These are phyloP conservation scores for Onchidella celtica DNA, from an alignment of 2,888 invertebrate genomes.

Conservation along the genomic window DNA sequence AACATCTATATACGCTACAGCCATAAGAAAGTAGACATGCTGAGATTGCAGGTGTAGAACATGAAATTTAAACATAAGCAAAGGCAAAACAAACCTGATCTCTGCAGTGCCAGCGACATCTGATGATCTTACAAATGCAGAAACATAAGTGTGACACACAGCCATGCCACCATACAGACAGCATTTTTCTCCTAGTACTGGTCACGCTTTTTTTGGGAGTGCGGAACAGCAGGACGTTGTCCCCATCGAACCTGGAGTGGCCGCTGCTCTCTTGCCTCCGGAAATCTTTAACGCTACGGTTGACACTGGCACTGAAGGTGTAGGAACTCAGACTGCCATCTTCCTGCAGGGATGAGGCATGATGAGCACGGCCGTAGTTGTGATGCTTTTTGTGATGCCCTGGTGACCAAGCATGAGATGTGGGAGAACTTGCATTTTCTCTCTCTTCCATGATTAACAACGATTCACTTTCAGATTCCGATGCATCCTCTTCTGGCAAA, in stretches of 20 bases:
- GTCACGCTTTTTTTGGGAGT: neutral
- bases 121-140: neutral
- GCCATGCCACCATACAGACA: neutral
- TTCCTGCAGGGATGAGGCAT: neutral
- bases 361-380: neutral
- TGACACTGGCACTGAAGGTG: neutral
- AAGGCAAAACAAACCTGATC: slow-evolving; percentile 10
- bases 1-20: too few species aligned
- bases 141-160: neutral
- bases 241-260: slow-evolving; percentile 15
- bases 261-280: slow-evolving; percentile 16
- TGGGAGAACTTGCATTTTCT: too few species aligned
- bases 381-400: neutral
- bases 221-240: slow-evolving; percentile 16
- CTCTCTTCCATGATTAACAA: too few species aligned
- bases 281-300: slow-evolving; percentile 19
- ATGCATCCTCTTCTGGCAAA: too few species aligned
- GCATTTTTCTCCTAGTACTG: slow-evolving; percentile 1
- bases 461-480: too few species aligned
- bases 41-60: too few species aligned
- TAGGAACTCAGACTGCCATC: too few species aligned
- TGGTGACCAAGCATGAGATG: too few species aligned
- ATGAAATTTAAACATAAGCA: too few species aligned
- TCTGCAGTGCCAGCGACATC: slow-evolving; percentile 15
- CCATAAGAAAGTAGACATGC: too few species aligned